phyloP scores from a whole-genome alignment of 2,888 invertebrate genomes.

The Fabriciana adippe region DNA sequence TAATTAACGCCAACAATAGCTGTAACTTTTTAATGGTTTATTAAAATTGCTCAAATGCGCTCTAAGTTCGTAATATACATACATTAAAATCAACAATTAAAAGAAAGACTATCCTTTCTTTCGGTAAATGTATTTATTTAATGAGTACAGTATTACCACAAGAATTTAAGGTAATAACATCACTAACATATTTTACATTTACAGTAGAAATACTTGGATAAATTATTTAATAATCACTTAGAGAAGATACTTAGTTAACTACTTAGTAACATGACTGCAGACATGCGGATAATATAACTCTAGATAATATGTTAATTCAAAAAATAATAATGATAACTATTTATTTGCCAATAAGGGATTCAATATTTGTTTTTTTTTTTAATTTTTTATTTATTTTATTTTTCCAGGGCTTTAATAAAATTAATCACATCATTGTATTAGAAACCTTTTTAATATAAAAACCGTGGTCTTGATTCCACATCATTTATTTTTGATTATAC shows the following conservation, averaged over 20 bases:
- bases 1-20: too few species aligned
- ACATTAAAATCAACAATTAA: not conserved
- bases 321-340: conserved; percentile 7
- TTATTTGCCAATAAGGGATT: not conserved
- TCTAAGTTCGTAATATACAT: too few species aligned
- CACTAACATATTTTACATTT: not conserved
- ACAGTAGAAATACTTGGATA: not conserved
- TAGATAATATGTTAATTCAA: not conserved
- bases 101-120: not conserved
- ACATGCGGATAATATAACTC: conserved; percentile 20
- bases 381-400: too few species aligned
- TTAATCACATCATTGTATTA: too few species aligned
- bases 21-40: too few species aligned
- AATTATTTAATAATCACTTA: conserved; percentile 8
- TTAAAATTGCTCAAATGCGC: too few species aligned
- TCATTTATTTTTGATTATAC: too few species aligned
- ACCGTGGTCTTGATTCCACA: too few species aligned
- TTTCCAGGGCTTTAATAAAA: too few species aligned
- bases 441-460: too few species aligned
- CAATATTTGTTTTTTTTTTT: too few species aligned
- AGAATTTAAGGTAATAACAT: conserved; percentile 4
- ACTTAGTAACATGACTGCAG: conserved; percentile 24
- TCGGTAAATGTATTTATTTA: not conserved
- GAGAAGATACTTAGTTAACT: conserved; percentile 22
- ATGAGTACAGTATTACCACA: not conserved